Evolutionary conservation across 2,113 vertebrate genomes (phyloP).

Genomic region (Laterallus jamaicensis): DNA sequence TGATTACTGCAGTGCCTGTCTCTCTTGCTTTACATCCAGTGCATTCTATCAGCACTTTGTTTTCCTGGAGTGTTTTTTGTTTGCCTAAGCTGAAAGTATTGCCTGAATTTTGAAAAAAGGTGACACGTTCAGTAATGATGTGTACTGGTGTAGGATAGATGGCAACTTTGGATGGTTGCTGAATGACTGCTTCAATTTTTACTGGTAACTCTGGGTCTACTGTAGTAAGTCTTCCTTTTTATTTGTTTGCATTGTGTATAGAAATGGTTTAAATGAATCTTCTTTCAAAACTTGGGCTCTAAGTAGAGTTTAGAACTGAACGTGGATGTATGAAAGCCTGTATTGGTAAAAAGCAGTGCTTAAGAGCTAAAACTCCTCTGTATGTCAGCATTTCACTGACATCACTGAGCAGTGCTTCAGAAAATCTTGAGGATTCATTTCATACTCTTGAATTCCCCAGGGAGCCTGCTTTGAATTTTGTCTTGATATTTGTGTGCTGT

Average conservation of each 20-base stretch:
- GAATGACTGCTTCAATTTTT: not conserved
- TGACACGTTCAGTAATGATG: fast-evolving
- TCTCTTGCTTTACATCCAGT: not conserved
- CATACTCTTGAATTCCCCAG: not conserved
- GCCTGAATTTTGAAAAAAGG: not conserved
- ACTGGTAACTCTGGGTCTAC: not conserved
- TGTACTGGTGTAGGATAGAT: not conserved
- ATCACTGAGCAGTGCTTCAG: not conserved
- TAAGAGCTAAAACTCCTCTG: not conserved
- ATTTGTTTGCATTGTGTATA: not conserved
- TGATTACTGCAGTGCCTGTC: not conserved
- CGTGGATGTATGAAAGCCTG: not conserved
- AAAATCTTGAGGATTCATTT: not conserved
- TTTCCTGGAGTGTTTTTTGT: not conserved
- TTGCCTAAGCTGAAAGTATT: not conserved
- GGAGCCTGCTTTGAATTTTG: not conserved
- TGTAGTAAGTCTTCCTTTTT: not conserved
- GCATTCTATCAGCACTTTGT: not conserved
- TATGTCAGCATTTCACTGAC: not conserved
- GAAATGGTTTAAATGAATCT: not conserved
- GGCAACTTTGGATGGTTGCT: not conserved
- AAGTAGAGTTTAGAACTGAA: not conserved
- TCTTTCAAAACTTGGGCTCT: not conserved
- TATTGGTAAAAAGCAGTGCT: not conserved
- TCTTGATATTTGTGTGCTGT: not conserved